Percentiles rank a stretch among this genome's conserved stretches.
phyloP scores from a whole-genome alignment of 2,113 vertebrate species.

The Rousettus leschenaultii region DNA sequence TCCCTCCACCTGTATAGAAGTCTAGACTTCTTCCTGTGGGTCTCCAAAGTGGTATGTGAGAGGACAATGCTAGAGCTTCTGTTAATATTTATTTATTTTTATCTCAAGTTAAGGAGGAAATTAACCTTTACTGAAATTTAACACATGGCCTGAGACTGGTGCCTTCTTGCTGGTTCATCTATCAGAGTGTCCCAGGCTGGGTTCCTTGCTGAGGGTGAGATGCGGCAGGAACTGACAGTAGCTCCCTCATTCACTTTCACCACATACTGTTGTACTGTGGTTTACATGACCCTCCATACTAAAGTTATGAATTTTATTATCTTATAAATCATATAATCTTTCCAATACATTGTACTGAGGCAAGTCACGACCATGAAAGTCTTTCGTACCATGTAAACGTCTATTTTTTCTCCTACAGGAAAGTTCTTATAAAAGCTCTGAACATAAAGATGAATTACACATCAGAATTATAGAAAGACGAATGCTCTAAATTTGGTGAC shows the following conservation, averaged over 20 bases:
- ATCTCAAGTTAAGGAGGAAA: not conserved
- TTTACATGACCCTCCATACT: not conserved
- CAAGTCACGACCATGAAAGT: not conserved
- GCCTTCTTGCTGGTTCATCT: not conserved
- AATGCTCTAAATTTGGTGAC: slow-evolving; percentile 30
- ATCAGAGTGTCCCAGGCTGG: not conserved
- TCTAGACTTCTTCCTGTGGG: not conserved
- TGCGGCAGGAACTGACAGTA: not conserved
- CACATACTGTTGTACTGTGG: rapidly evolving
- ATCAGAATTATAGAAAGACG: slow-evolving; percentile 25
- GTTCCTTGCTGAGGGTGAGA: not conserved
- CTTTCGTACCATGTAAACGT: not conserved
- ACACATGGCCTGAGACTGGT: not conserved
- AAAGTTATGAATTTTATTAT: not conserved
- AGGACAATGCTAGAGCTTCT: not conserved
- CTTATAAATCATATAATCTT: not conserved
- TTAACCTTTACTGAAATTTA: not conserved
- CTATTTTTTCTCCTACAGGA: not conserved
- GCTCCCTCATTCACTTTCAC: not conserved
- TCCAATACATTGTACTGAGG: not conserved
- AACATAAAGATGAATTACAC: slow-evolving; percentile 22
- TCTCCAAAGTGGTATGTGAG: not conserved
- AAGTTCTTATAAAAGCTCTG: slow-evolving; percentile 9
- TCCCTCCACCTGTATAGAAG: not conserved
- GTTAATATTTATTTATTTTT: not conserved